A percentile compares a stretch with the other conserved stretches of the same genome.
phyloP scores from a whole-genome alignment of 2,797 vertebrate species.

The Silurus lanzhouensis region DNA sequence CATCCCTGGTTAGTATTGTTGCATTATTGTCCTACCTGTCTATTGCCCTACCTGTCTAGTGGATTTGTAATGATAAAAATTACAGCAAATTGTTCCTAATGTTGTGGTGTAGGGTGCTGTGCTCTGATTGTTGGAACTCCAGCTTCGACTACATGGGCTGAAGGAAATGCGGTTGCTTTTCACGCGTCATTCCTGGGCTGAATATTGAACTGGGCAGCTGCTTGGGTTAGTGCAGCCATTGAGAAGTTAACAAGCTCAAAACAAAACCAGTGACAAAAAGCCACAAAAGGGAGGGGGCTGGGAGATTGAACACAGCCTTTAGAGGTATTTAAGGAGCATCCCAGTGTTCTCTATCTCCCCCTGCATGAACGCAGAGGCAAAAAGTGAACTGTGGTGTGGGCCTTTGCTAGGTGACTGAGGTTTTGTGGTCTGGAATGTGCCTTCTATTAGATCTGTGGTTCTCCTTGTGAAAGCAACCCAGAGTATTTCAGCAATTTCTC shows the following conservation, averaged over 20 bases:
- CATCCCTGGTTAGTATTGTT: background rate
- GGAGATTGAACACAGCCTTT: constrained; percentile 52
- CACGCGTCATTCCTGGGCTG: constrained; percentile 52
- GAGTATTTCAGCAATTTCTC: constrained; percentile 78
- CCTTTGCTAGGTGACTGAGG: constrained; percentile 86
- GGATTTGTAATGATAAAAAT: background rate
- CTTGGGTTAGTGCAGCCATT: constrained; percentile 69
- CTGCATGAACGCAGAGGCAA: constrained; percentile 53
- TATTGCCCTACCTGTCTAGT: background rate
- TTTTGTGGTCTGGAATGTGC: constrained; percentile 85
- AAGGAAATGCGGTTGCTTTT: constrained; percentile 48
- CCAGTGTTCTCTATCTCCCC: constrained; percentile 59
- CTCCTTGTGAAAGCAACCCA: constrained; percentile 68
- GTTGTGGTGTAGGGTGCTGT: background rate
- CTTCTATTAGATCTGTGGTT: constrained; percentile 69
- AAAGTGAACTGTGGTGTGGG: constrained; percentile 67
- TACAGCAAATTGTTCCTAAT: background rate
- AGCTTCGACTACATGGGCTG: constrained; percentile 25
- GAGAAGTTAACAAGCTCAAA: constrained; percentile 82
- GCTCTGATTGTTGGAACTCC: constrained; percentile 24
- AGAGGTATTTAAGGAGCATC: constrained; percentile 73
- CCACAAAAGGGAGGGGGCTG: constrained; percentile 69
- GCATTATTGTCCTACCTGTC: background rate
- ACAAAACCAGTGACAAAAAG: constrained; percentile 74
- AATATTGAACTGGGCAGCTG: constrained; percentile 77